These are phyloP conservation scores for Ophiodon elongatus DNA, from an alignment of 2,113 vertebrate species.

Conservation along the genomic window DNA sequence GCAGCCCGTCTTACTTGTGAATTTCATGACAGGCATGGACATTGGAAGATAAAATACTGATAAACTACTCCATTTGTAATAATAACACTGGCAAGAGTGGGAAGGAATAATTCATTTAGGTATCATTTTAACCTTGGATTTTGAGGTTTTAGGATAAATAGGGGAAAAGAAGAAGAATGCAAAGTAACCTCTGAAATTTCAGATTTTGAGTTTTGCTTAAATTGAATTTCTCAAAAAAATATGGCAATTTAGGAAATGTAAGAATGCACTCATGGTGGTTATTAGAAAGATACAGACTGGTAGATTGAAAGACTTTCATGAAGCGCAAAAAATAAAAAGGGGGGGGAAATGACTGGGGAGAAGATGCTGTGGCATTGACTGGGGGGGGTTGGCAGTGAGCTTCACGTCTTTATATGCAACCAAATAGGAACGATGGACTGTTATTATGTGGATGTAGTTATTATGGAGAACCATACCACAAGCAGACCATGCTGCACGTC, in stretches of 20 bases:
- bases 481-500: conserved; percentile 41
- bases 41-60: conserved; percentile 60
- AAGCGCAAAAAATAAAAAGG: conserved; percentile 3
- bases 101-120: conserved; percentile 60
- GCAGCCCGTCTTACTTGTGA: conserved; percentile 62
- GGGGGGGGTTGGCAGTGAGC: neutral
- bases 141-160: conserved; percentile 43
- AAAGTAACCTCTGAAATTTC: conserved; percentile 35
- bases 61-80: conserved; percentile 72
- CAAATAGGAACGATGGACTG: conserved; percentile 59
- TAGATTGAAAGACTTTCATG: conserved; percentile 65
- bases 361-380: conserved; percentile 18
- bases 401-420: conserved; percentile 44
- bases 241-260: conserved; percentile 31
- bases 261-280: conserved; percentile 38
- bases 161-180: conserved; percentile 14
- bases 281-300: conserved; percentile 50
- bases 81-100: conserved; percentile 58
- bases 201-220: conserved; percentile 13
- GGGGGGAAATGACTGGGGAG: neutral
- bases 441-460: conserved; percentile 66
- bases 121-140: conserved; percentile 64
- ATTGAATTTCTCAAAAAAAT: conserved; percentile 40
- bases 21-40: conserved; percentile 67
- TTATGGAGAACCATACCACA: conserved; percentile 65